A percentile compares a stretch with the other conserved stretches of the same genome.
Conservation (phyloP, 2,888 invertebrate species). For the Synanthedon tipuliformis region DNA sequence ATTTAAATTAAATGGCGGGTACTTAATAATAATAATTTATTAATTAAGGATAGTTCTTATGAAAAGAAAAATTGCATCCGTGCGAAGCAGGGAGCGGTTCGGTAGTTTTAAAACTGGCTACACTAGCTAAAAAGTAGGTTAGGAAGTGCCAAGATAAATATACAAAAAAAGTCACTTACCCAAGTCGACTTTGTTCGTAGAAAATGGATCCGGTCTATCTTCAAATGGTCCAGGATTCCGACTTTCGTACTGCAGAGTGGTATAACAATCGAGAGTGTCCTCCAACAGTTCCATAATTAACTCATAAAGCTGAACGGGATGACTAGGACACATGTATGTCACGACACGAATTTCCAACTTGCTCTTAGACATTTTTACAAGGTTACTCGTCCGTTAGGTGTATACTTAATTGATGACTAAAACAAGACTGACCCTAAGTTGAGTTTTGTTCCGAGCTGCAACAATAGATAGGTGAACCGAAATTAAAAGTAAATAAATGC, state of each 20-base stretch:
- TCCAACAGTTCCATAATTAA: constrained; percentile 67
- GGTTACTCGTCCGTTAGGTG: neutral
- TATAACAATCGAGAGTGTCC: constrained; percentile 50
- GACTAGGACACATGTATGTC: constrained; percentile 73
- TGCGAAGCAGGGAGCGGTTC: too few relatives aligned
- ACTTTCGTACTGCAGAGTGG: constrained; percentile 71
- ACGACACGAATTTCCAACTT: constrained; percentile 60
- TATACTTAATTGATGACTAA: neutral
- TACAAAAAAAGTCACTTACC: constrained; percentile 42
- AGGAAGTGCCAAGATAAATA: too few relatives aligned
- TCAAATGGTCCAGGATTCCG: constrained; percentile 60
- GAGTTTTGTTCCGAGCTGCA: neutral
- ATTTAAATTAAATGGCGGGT: too few relatives aligned
- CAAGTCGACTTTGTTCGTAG: constrained; percentile 62
- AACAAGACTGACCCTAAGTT: neutral
- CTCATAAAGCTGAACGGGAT: constrained; percentile 72
- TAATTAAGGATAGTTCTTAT: too few relatives aligned
- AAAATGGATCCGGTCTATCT: constrained; percentile 69
- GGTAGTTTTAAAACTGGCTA: too few relatives aligned
- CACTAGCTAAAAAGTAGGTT: too few relatives aligned
- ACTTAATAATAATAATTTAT: too few relatives aligned
- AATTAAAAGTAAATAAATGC: too few relatives aligned
- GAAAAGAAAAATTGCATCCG: too few relatives aligned
- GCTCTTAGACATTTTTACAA: constrained; percentile 30
- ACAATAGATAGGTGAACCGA: too few relatives aligned